Percentiles rank a stretch among this genome's conserved stretches.
These are phyloP conservation scores for Gavia stellata DNA, from an alignment of 2,113 vertebrate genomes.

Conservation along the genomic window DNA sequence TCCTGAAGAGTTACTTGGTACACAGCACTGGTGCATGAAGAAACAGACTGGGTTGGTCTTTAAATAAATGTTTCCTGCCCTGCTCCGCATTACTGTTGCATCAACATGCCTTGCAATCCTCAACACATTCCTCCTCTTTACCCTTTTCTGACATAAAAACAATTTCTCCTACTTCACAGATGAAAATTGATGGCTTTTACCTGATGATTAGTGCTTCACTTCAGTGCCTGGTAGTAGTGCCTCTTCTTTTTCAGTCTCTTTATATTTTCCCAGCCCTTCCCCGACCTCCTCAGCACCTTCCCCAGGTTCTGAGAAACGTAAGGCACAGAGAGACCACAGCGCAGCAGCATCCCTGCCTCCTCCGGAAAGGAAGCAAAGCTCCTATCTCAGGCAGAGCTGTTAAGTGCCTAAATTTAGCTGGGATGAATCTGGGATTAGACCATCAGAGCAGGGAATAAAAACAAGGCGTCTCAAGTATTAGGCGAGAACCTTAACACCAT, in stretches of 20 bases:
- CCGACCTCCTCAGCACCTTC: not conserved
- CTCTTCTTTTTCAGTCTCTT: not conserved
- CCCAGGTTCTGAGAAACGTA: not conserved
- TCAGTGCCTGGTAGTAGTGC: not conserved
- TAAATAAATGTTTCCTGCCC: not conserved
- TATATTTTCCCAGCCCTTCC: not conserved
- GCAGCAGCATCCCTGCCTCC: not conserved
- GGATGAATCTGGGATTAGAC: constrained; percentile 49
- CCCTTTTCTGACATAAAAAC: not conserved
- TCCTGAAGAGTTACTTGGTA: not conserved
- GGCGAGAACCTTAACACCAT: not conserved
- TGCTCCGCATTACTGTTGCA: not conserved
- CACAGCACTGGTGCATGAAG: not conserved
- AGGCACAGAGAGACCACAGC: not conserved
- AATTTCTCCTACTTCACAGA: not conserved
- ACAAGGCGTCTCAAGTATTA: not conserved
- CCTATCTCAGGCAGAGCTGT: not conserved
- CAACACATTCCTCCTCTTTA: not conserved
- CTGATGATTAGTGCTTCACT: not conserved
- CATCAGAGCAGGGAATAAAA: not conserved
- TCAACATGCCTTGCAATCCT: not conserved
- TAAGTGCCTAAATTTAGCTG: constrained; percentile 56
- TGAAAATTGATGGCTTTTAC: constrained; percentile 1
- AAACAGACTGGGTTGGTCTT: not conserved
- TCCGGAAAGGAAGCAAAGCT: not conserved